Evolutionary conservation across 1,140 invertebrate species (phyloP).

Genomic region (Camponotus floridanus): DNA sequence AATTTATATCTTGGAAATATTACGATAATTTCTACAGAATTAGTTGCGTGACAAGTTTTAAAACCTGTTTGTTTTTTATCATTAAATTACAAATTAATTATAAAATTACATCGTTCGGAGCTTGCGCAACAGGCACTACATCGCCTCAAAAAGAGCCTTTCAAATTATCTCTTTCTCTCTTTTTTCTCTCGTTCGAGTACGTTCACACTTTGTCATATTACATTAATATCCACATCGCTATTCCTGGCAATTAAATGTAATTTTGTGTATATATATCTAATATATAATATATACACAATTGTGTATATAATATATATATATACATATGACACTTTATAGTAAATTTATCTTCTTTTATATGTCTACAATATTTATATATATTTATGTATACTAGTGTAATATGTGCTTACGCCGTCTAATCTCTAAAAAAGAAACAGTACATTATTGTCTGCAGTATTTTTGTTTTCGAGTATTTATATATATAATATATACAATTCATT

Average conservation of each 20-base stretch:
- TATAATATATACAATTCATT: slow-evolving; percentile 72
- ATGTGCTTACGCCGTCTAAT: slow-evolving; percentile 76
- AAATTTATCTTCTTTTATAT: slow-evolving; percentile 62
- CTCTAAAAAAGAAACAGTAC: slow-evolving; percentile 83
- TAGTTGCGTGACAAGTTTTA: neutral
- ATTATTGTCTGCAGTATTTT: slow-evolving; percentile 84
- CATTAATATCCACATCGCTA: slow-evolving; percentile 72
- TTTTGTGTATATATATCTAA: slow-evolving; percentile 68
- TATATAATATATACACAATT: slow-evolving; percentile 54
- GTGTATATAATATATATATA: slow-evolving; percentile 66
- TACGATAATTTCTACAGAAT: slow-evolving; percentile 11
- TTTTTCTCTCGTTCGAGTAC: slow-evolving; percentile 40
- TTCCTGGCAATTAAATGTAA: slow-evolving; percentile 73
- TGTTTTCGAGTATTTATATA: slow-evolving; percentile 78
- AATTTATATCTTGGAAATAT: slow-evolving; percentile 4
- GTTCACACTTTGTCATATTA: slow-evolving; percentile 61
- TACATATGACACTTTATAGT: slow-evolving; percentile 53
- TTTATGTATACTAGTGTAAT: slow-evolving; percentile 70
- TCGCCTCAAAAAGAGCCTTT: slow-evolving; percentile 28
- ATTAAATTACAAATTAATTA: slow-evolving; percentile 48
- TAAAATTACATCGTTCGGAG: slow-evolving; percentile 22
- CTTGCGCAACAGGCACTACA: slow-evolving; percentile 49
- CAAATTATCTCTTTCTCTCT: slow-evolving; percentile 14
- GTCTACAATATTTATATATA: slow-evolving; percentile 62
- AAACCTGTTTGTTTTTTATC: neutral